Evolutionary conservation across 2,888 invertebrate species (phyloP).

Genomic region (Amphipoea lucens): DNA sequence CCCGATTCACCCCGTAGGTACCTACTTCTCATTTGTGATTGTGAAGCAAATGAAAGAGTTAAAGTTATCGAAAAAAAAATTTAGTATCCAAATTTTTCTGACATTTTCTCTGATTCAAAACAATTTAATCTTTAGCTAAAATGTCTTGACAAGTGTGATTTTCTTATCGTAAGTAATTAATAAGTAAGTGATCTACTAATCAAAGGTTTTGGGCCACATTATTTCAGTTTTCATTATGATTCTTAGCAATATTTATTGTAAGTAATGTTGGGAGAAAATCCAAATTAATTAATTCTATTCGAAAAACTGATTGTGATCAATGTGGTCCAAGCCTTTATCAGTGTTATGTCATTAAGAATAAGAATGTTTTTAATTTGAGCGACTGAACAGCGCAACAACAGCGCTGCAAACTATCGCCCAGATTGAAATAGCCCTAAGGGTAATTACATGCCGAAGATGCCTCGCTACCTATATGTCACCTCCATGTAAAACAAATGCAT

Average conservation of each 20-base stretch:
- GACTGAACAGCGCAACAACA: background rate
- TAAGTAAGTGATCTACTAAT: background rate
- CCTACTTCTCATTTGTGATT: background rate
- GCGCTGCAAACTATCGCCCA: background rate
- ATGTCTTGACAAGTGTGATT: slow-evolving; percentile 57
- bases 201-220: slow-evolving; percentile 7
- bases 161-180: slow-evolving; percentile 22
- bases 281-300: background rate
- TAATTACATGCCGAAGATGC: background rate
- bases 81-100: background rate
- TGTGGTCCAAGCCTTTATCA: slow-evolving; percentile 18
- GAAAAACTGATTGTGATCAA: slow-evolving; percentile 8
- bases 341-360: slow-evolving; percentile 12
- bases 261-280: background rate
- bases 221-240: background rate
- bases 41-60: background rate
- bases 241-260: background rate
- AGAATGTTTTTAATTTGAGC: slow-evolving; percentile 20
- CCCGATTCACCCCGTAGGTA: background rate
- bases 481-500: background rate
- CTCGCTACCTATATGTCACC: background rate
- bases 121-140: slow-evolving; percentile 13
- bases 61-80: background rate
- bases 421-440: background rate
- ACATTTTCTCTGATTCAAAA: slow-evolving; percentile 16